Evolutionary conservation across 2,113 vertebrate species (phyloP).

Genomic region (Leptosomus discolor): DNA sequence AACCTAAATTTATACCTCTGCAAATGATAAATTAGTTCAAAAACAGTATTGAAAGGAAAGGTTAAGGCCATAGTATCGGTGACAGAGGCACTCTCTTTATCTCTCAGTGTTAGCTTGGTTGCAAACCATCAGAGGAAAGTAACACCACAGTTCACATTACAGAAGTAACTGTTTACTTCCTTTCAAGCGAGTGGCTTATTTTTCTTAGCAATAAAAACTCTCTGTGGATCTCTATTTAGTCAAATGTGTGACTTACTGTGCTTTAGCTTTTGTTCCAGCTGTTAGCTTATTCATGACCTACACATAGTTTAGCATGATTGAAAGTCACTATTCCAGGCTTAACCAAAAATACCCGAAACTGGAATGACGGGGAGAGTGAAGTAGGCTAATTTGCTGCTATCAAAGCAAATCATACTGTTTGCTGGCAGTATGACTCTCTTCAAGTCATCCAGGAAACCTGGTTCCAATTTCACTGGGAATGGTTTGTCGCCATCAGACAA

Average conservation of each 20-base stretch:
- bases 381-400: neutral
- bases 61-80: neutral
- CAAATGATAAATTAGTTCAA: neutral
- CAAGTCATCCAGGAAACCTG: neutral
- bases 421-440: neutral
- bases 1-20: neutral
- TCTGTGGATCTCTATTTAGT: neutral
- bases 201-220: neutral
- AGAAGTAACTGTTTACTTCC: neutral
- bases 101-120: neutral
- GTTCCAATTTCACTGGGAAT: neutral
- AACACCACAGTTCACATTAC: neutral
- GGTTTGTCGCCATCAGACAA: rapidly evolving
- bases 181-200: neutral
- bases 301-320: neutral
- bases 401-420: neutral
- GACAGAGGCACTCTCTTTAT: neutral
- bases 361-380: neutral
- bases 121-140: neutral
- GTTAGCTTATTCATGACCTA: neutral
- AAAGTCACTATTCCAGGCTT: neutral
- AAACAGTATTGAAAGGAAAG: neutral
- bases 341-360: neutral
- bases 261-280: neutral
- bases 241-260: neutral